Conservation (phyloP, 2,113 vertebrate species). For the Jacana jacana region DNA sequence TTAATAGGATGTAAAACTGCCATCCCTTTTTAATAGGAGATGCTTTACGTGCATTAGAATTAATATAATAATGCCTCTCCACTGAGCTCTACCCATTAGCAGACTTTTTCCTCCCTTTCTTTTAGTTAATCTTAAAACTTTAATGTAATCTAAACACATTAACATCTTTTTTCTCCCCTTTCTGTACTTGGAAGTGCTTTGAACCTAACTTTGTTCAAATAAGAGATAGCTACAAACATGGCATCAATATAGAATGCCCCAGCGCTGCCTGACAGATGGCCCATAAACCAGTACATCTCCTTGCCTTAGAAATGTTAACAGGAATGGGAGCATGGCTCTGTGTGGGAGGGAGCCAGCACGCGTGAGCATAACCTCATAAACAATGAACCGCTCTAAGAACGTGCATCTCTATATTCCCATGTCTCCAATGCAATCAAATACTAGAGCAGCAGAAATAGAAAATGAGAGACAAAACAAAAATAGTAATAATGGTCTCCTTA, state of each 20-base stretch:
- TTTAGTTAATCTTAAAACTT: conserved; percentile 76
- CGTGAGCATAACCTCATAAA: not conserved
- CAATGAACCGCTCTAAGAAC: not conserved
- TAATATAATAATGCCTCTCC: conserved; percentile 77
- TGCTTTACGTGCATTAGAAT: conserved; percentile 77
- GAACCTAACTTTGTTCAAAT: conserved; percentile 51
- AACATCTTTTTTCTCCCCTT: conserved; percentile 46
- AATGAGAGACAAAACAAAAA: not conserved
- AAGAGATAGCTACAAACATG: not conserved
- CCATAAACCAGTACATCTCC: not conserved
- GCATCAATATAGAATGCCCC: not conserved
- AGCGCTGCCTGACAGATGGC: not conserved
- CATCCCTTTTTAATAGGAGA: conserved; percentile 74
- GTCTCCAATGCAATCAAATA: not conserved
- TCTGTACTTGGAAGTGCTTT: conserved; percentile 34
- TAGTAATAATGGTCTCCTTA: not conserved
- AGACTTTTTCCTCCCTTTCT: conserved; percentile 62
- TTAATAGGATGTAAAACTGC: conserved; percentile 79
- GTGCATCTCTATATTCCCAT: not conserved
- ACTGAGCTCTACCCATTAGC: conserved; percentile 66
- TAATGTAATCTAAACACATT: conserved; percentile 75
- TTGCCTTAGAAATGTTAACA: not conserved
- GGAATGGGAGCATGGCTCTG: not conserved
- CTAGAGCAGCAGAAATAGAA: not conserved
- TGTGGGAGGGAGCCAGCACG: not conserved